phyloP scores from a whole-genome alignment of 2,888 invertebrate species.

The Nemotelus pantherinus region DNA sequence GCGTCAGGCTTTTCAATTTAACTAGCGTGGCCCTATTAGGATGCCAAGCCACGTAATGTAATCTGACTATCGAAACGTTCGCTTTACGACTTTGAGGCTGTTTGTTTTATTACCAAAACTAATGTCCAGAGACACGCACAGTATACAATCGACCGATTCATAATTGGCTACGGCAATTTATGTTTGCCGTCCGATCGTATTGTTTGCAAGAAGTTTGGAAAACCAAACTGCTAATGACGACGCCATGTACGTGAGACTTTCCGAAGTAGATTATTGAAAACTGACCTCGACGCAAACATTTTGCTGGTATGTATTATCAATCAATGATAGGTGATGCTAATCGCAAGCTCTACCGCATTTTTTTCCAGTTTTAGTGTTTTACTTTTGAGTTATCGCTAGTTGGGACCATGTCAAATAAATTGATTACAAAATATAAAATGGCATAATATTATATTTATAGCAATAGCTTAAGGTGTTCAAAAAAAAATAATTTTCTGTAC shows the following conservation, averaged over 20 bases:
- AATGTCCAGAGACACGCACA: constrained; percentile 16
- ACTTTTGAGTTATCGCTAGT: too few relatives aligned
- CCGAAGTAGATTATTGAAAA: constrained; percentile 9
- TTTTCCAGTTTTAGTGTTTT: too few relatives aligned
- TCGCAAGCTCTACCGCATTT: too few relatives aligned
- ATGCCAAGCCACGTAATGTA: background rate
- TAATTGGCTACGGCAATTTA: constrained; percentile 20
- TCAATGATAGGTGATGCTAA: too few relatives aligned
- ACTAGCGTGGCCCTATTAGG: constrained; percentile 6
- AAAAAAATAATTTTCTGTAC: too few relatives aligned
- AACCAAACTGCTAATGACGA: background rate
- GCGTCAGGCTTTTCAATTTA: background rate
- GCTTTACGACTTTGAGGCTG: constrained; percentile 11
- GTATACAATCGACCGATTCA: constrained; percentile 18
- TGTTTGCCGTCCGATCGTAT: background rate
- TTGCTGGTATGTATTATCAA: too few relatives aligned
- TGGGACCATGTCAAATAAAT: too few relatives aligned
- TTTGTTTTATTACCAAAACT: constrained; percentile 24
- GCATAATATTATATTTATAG: too few relatives aligned
- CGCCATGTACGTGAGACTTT: constrained; percentile 3
- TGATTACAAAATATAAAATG: too few relatives aligned
- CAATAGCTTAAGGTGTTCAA: too few relatives aligned
- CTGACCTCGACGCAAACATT: constrained; percentile 17
- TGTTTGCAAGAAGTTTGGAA: constrained; percentile 1
- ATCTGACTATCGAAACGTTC: background rate